Evolutionary conservation across 2,888 invertebrate species (phyloP), one percentile per base, ranked within the genome.

Genomic region (Automeris io): DNA sequence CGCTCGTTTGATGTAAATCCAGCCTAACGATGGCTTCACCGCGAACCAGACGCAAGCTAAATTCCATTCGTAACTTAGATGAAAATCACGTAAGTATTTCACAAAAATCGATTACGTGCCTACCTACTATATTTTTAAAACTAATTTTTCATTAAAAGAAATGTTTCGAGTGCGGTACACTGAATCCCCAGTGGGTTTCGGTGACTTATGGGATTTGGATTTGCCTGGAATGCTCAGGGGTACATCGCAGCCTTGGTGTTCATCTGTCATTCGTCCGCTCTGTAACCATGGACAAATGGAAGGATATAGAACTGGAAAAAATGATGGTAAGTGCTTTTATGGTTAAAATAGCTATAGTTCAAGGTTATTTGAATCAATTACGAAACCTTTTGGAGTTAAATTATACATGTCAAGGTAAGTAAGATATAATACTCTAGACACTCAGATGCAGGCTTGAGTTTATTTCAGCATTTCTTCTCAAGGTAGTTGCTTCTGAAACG

Each of bases 261-360:
- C 99, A 99, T 79, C 86, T 99, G 33, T 96, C 96, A 0, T 96
- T 96, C 72, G 96, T 96, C 1, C 89, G 99, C 22, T 99, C 99
- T 1, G 93, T 98, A 11, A 97, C 98, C 1, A 99, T 99, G 99
- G 99, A 99, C 70, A 99, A 99, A 72, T 99, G 99, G 99, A 99
- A 99, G 79, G 99, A 99, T 60, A 87, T 93, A 40, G 99, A 99
- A 75, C 79, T 99, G 46, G 97, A 97, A 59, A 99, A 99, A 82
- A 99, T 99, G 99, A 96, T 95, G 89, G 92, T 89, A 56, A 64
- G 64, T 50, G 35, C 1, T 29, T 3, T 26, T n/a, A n/a, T n/a
- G n/a, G n/a, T n/a, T n/a, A n/a, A n/a, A n/a, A n/a, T n/a, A n/a
- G n/a, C n/a, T n/a, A n/a, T n/a, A n/a, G n/a, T n/a, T n/a, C n/a